phyloP scores from a whole-genome alignment of 2,888 invertebrate genomes.

The Nycteola revayana region DNA sequence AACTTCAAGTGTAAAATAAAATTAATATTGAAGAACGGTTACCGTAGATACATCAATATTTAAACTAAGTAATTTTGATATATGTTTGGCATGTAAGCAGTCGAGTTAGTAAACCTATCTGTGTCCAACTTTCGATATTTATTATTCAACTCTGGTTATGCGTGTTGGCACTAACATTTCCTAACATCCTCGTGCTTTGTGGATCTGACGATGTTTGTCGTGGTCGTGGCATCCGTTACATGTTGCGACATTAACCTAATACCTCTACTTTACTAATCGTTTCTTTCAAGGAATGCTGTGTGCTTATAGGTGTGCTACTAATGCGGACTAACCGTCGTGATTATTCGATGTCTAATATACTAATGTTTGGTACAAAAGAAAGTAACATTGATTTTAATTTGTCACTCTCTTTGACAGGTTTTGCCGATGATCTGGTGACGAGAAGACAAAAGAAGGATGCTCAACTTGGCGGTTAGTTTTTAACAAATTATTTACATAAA shows the following conservation, averaged over 20 bases:
- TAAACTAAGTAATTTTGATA: too few species aligned
- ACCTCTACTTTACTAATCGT: constrained; percentile 45
- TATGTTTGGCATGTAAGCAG: too few species aligned
- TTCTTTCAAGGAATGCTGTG: constrained; percentile 66
- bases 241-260: constrained; percentile 49
- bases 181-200: too few species aligned
- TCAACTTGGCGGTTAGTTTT: constrained; percentile 74
- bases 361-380: constrained; percentile 30
- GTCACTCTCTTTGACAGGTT: constrained; percentile 56
- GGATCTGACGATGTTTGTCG: too few species aligned
- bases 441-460: constrained; percentile 79
- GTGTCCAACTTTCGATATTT: too few species aligned
- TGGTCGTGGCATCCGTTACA: constrained; percentile 27
- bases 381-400: constrained; percentile 16
- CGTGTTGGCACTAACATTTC: too few species aligned
- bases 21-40: too few species aligned
- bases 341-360: constrained; percentile 56
- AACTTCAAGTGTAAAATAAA: too few species aligned
- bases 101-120: too few species aligned
- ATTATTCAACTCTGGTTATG: too few species aligned
- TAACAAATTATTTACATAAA: constrained; percentile 2
- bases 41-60: too few species aligned
- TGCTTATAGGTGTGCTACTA: constrained; percentile 77
- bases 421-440: constrained; percentile 78
- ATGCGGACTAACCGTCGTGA: constrained; percentile 58